A percentile compares a stretch with the other conserved stretches of the same genome.
Conservation (phyloP, 2,113 vertebrate genomes). For the Empidonax alnorum region DNA sequence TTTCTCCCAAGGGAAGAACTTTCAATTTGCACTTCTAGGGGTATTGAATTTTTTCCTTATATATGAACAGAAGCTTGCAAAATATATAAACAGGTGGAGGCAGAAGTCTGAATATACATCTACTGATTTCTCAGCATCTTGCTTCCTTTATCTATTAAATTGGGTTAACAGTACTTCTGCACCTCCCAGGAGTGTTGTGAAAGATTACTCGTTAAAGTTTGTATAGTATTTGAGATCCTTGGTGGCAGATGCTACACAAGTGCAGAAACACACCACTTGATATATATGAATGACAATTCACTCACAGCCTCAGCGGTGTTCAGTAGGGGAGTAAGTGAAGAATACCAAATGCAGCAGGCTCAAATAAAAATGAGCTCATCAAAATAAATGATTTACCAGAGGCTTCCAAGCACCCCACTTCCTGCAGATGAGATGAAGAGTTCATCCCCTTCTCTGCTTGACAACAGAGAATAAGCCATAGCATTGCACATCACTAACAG, state of each 20-base stretch:
- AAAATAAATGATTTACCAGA: slow-evolving; percentile 48
- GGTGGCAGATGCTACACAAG: not conserved
- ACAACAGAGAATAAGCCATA: slow-evolving; percentile 28
- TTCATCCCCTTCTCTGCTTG: slow-evolving; percentile 55
- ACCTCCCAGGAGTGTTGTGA: not conserved
- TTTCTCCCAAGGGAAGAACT: not conserved
- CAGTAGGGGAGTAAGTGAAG: not conserved
- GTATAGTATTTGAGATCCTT: not conserved
- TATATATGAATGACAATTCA: slow-evolving; percentile 10
- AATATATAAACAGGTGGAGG: not conserved
- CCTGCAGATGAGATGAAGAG: slow-evolving; percentile 39
- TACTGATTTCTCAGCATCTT: not conserved
- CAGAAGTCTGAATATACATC: not conserved
- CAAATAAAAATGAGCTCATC: slow-evolving; percentile 19
- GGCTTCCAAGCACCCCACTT: slow-evolving; percentile 26
- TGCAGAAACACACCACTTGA: not conserved
- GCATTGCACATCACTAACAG: not conserved
- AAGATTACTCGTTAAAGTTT: slow-evolving; percentile 17
- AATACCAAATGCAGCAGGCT: slow-evolving; percentile 25
- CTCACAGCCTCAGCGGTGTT: not conserved
- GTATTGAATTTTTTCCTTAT: not conserved
- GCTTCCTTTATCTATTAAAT: not conserved
- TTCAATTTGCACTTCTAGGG: not conserved
- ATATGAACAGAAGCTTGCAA: not conserved
- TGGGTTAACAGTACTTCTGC: not conserved